Conservation (phyloP, 2,888 invertebrate genomes). For the Syrphus vitripennis region DNA sequence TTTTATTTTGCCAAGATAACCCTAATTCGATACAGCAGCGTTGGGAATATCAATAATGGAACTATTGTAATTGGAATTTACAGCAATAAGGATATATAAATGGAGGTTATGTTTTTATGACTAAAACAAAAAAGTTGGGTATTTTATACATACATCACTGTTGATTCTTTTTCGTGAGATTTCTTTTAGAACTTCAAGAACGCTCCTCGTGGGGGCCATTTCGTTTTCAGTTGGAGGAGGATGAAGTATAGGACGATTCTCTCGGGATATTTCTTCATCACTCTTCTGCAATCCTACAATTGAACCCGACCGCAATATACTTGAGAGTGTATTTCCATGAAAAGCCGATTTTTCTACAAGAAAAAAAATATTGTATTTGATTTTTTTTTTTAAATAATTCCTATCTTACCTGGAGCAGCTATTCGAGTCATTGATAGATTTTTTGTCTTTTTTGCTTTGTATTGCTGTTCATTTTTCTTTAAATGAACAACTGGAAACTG, state of each 20-base stretch:
- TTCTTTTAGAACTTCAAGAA: slow-evolving; percentile 83
- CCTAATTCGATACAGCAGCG: too few relatives aligned
- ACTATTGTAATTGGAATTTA: too few relatives aligned
- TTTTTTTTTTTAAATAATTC: neutral
- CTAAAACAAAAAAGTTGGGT: neutral
- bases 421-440: slow-evolving; percentile 77
- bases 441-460: slow-evolving; percentile 74
- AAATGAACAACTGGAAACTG: slow-evolving; percentile 82
- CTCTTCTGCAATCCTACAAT: slow-evolving; percentile 75
- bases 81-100: too few relatives aligned
- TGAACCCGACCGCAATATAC: slow-evolving; percentile 78
- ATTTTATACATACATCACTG: slow-evolving; percentile 74
- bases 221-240: slow-evolving; percentile 79
- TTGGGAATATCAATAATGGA: too few relatives aligned
- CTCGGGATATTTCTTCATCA: slow-evolving; percentile 77
- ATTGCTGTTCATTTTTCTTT: slow-evolving; percentile 80
- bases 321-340: slow-evolving; percentile 78
- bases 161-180: slow-evolving; percentile 83
- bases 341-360: slow-evolving; percentile 75
- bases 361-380: neutral
- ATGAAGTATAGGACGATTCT: slow-evolving; percentile 79
- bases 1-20: too few relatives aligned
- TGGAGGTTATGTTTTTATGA: too few relatives aligned
- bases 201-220: slow-evolving; percentile 81
- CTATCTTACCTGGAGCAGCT: slow-evolving; percentile 77